Evolutionary conservation across 2,888 invertebrate genomes (phyloP).

Genomic region (Prionchulus punctatus): DNA sequence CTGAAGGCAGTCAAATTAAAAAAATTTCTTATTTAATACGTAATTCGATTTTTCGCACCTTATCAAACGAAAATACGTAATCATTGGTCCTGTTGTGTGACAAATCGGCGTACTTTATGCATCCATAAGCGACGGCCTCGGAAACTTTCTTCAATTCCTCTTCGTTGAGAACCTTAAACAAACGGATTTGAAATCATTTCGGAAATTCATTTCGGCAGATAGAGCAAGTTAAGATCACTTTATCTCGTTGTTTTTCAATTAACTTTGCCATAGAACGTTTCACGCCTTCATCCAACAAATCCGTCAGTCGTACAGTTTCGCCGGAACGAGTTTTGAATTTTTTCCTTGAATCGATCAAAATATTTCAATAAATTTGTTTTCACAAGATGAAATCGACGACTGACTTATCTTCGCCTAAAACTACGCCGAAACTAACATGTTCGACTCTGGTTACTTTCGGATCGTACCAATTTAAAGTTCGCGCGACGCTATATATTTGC

Average conservation of each 20-base stretch:
- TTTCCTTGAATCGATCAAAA: conserved; percentile 46
- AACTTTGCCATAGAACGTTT: conserved; percentile 36
- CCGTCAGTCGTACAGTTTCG: conserved; percentile 70
- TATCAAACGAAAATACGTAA: conserved; percentile 94
- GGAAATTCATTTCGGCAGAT: not conserved
- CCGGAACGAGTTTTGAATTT: conserved; percentile 97
- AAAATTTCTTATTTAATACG: too few relatives aligned
- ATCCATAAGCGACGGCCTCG: conserved; percentile 86
- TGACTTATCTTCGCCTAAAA: conserved; percentile 76
- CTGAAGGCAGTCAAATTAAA: conserved; percentile 28
- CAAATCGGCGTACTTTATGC: conserved; percentile 93
- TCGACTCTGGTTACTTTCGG: conserved; percentile 53
- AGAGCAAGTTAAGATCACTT: conserved; percentile 23
- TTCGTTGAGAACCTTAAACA: conserved; percentile 47
- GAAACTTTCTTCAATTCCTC: conserved; percentile 67
- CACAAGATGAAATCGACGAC: conserved; percentile 12
- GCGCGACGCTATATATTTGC: conserved; percentile 55
- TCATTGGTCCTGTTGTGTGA: conserved; percentile 80
- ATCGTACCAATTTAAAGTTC: conserved; percentile 55
- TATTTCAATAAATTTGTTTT: not conserved
- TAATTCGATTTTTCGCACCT: too few relatives aligned
- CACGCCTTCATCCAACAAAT: conserved; percentile 70
- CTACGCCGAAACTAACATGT: conserved; percentile 88
- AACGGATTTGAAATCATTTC: not conserved
- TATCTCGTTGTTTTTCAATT: conserved; percentile 36